phyloP scores from a whole-genome alignment of 2,113 vertebrate genomes.

The Syngnathus floridae region DNA sequence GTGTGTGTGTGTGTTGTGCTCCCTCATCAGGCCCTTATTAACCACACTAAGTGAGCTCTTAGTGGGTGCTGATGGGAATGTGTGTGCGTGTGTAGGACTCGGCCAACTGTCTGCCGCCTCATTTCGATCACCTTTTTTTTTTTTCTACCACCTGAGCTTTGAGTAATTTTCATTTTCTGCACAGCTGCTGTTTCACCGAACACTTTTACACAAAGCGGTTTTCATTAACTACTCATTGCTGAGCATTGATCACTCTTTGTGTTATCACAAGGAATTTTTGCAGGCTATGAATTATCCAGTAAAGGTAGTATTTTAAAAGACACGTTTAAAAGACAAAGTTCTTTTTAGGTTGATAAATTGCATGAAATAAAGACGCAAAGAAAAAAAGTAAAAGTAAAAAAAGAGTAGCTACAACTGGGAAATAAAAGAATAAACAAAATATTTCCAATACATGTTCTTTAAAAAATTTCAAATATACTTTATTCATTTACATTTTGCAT shows the following conservation, averaged over 20 bases:
- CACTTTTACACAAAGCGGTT: background rate
- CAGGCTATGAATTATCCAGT: too few species aligned
- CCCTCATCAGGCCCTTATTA: slow-evolving; percentile 71
- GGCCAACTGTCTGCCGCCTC: slow-evolving; percentile 46
- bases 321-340: too few species aligned
- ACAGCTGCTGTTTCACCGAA: background rate
- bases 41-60: slow-evolving; percentile 69
- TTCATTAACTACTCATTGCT: background rate
- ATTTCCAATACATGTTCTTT: slow-evolving; percentile 34
- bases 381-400: too few species aligned
- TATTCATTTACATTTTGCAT: slow-evolving; percentile 62
- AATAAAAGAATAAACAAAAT: too few species aligned
- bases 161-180: slow-evolving; percentile 3
- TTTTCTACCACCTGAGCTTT: background rate
- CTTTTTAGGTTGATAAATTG: too few species aligned
- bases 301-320: too few species aligned
- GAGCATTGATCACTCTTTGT: background rate
- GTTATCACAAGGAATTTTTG: background rate
- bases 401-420: too few species aligned
- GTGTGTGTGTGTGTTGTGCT: slow-evolving; percentile 29
- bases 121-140: slow-evolving; percentile 3
- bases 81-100: background rate
- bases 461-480: slow-evolving; percentile 70
- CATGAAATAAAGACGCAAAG: too few species aligned
- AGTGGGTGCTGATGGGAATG: slow-evolving; percentile 61